Percentiles rank a stretch among this genome's conserved stretches.
These are phyloP conservation scores for Lochmaea capreae DNA, from an alignment of 2,888 invertebrate species.

Conservation along the genomic window DNA sequence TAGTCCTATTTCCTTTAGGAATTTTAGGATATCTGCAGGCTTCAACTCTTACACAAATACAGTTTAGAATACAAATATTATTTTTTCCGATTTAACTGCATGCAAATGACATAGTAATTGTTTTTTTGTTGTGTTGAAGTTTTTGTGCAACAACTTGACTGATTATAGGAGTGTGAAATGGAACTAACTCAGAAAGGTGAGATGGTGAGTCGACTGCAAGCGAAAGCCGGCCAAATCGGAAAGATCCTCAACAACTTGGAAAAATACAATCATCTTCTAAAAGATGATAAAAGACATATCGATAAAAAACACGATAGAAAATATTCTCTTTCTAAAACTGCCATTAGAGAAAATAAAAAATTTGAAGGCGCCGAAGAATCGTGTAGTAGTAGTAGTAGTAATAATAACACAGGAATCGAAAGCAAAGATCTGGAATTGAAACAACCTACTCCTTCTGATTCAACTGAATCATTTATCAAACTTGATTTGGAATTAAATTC, in stretches of 20 bases:
- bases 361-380: constrained; percentile 26
- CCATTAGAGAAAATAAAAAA: constrained; percentile 44
- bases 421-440: constrained; percentile 33
- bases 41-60: too few species aligned
- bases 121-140: background rate
- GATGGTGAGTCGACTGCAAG: constrained; percentile 93
- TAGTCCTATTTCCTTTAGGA: too few species aligned
- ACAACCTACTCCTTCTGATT: constrained; percentile 54
- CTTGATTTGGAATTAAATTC: constrained; percentile 54
- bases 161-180: constrained; percentile 90
- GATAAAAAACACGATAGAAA: constrained; percentile 49
- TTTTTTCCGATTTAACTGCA: background rate
- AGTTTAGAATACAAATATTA: too few species aligned
- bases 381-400: constrained; percentile 18
- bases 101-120: constrained; percentile 17
- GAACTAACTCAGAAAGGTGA: constrained; percentile 96
- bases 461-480: constrained; percentile 59
- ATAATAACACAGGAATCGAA: constrained; percentile 27
- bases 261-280: constrained; percentile 83
- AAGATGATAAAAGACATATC: constrained; percentile 66
- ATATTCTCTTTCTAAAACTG: constrained; percentile 37
- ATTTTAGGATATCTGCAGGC: too few species aligned
- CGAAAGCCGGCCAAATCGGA: constrained; percentile 95
- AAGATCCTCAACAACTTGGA: constrained; percentile 91
- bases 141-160: constrained; percentile 46